Evolutionary conservation across 2,113 vertebrate genomes (phyloP).

Genomic region (Brachyhypopomus occidentalis): DNA sequence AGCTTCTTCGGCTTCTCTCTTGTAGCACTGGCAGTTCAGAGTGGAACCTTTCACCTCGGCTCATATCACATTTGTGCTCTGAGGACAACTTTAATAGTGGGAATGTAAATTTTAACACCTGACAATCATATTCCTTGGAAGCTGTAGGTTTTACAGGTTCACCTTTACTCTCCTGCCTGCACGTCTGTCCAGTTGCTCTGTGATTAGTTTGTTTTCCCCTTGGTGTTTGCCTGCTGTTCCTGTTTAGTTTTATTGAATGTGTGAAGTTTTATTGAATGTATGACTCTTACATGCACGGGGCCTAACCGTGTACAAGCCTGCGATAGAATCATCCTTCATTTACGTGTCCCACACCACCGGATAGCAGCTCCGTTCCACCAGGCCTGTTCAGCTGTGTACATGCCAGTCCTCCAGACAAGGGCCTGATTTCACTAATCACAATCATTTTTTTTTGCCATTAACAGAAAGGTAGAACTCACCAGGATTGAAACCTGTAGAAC

Average conservation of each 20-base stretch:
- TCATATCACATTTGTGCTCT: background rate
- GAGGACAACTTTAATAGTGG: background rate
- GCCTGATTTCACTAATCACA: no score
- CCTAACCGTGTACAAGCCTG: background rate
- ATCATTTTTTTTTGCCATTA: no score
- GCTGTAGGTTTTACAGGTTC: background rate
- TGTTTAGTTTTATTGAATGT: conserved; percentile 22
- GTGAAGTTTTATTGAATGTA: conserved; percentile 29
- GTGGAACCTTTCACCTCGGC: background rate
- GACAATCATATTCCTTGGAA: background rate
- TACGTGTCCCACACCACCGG: no score
- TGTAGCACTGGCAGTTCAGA: background rate
- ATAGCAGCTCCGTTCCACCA: no score
- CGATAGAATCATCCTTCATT: background rate
- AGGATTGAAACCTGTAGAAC: no score
- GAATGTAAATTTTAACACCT: conserved; percentile 2
- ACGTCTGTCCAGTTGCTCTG: background rate
- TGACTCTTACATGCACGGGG: conserved; percentile 9
- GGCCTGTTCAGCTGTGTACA: no score
- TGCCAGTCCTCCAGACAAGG: no score
- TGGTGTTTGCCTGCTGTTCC: background rate
- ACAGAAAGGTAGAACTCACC: no score
- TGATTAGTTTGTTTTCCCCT: background rate
- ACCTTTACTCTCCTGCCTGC: background rate
- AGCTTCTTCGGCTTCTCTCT: background rate